Evolutionary conservation across 2,888 invertebrate species (phyloP), one percentile per base, ranked within the genome.

Genomic region (Odontomyia ornata): DNA sequence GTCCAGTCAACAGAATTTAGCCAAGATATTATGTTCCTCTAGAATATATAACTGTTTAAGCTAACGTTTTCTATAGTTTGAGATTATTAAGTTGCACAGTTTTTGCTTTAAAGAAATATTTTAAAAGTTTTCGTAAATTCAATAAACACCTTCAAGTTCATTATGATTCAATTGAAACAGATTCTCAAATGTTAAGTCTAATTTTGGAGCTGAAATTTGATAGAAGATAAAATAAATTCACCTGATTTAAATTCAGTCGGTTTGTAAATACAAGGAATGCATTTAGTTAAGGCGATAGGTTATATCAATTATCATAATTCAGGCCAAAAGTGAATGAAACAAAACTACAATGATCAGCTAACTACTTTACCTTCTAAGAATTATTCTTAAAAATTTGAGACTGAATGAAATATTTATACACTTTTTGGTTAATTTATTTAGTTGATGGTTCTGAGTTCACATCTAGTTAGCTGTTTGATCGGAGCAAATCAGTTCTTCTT

Each of bases 11-110:
- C 64, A 65, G 36, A 65, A 21, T 36, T 65, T 43, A 65, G 65
- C 65, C 65, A 65, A 43, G 30, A 43, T 65, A 36, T 43, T 65
- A 65, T 65, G 65, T 65, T 65, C 65, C 65, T 65, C 36, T 65
- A 65, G 43, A 27, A 15, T 64, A 62, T 30, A 62, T 27, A 27
- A 27, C 25, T 62, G n/a, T 23, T 15, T 57, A 62, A 7, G 28
- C 15, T 62, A 62, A 62, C 27, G 2, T 62, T 62, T 23, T 62
- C 28, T 25, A 62, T 62, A 23, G 5, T 62, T 62, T 13, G 62
- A 62, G 15, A 27, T 27, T 25, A 28, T 62, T n/a, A n/a, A n/a
- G n/a, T 27, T 60, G 18, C 21, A 23, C 60, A 3, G 11, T 21
- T 27, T 52, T 52, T 52, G 18, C 2, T 18, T 52, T 52, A 4